Percentiles rank a stretch among this genome's conserved stretches.
phyloP scores from a whole-genome alignment of 1,140 invertebrate genomes.

The Pachyrhynchus sulphureomaculatus region DNA sequence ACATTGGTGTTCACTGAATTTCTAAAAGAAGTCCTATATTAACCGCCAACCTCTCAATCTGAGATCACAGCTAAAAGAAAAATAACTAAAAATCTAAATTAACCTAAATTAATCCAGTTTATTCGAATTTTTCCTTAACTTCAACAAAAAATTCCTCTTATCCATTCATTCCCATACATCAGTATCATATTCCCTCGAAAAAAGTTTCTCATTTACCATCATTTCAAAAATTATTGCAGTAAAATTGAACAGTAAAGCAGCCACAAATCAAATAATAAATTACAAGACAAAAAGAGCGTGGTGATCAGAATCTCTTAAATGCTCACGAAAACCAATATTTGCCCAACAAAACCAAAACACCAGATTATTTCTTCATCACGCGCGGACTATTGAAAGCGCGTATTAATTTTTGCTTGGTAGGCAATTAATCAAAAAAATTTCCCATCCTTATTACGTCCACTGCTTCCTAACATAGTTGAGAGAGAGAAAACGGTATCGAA shows the following conservation, averaged over 20 bases:
- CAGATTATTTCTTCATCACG: conserved; percentile 29
- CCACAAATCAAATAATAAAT: conserved; percentile 11
- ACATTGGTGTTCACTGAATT: too few relatives aligned
- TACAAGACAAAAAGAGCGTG: conserved; percentile 2
- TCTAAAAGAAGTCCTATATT: too few relatives aligned
- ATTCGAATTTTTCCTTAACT: too few relatives aligned
- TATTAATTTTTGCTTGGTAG: conserved; percentile 26
- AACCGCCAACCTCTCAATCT: too few relatives aligned
- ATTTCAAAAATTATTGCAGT: not conserved
- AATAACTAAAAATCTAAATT: too few relatives aligned
- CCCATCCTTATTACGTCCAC: not conserved
- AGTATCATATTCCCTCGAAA: too few relatives aligned
- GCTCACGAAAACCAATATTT: conserved; percentile 28
- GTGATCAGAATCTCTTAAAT: conserved; percentile 28
- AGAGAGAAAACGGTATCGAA: conserved; percentile 35
- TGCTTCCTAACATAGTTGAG: conserved; percentile 1
- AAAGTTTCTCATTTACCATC: too few relatives aligned
- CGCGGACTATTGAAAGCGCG: conserved; percentile 7
- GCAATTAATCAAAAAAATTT: conserved; percentile 24
- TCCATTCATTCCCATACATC: too few relatives aligned
- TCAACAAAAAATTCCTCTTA: too few relatives aligned
- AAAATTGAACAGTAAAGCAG: not conserved
- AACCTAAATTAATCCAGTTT: too few relatives aligned
- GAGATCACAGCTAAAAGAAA: too few relatives aligned
- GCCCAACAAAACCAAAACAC: conserved; percentile 20